Evolutionary conservation across 2,888 invertebrate genomes (phyloP), one percentile per base, ranked within the genome.

Genomic region (Euphydryas editha): DNA sequence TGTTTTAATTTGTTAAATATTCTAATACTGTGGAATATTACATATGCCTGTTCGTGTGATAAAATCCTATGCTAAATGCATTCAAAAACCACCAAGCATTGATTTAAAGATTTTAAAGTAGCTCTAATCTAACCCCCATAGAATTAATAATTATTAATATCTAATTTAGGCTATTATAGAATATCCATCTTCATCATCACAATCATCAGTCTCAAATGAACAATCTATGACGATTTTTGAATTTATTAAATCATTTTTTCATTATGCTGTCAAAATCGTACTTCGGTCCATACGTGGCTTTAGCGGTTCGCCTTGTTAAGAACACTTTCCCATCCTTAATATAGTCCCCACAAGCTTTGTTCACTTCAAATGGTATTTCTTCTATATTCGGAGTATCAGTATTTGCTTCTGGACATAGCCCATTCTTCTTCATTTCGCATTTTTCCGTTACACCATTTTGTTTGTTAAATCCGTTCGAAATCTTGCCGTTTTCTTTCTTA

Each of bases 121-220:
- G 47, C 49, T 39, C 65, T 62, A 56, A 49, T 21, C 30, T 62
- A 21, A 30, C 46, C 55, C 55, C 21, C 65, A 65, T 68, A 65
- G 17, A 62, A n/a, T 57, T 65, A 62, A 60, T 55, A 56, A 49
- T 17, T 55, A 30, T 57, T 57, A 67, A 54, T 62, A 58, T 42
- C 24, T 65, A 68, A 65, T 65, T 73, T 69, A 71, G 67, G 62
- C 69, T 70, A 59, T 67, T 64, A 66, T 69, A 72, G 70, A 72
- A 72, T 72, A 75, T 72, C 71, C 71, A 59, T 72, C 74, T 44
- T 73, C 73, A 62, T 71, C 87, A 87, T 88, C 87, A 89, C 88
- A 89, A 82, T 81, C 85, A 84, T 92, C 91, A 92, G 91, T 92
- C 91, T 92, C 91, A 86, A 84, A 82, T 75, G 76, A 82, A 70